phyloP scores from a whole-genome alignment of 2,888 invertebrate species.

The Ptilodon capucinus region DNA sequence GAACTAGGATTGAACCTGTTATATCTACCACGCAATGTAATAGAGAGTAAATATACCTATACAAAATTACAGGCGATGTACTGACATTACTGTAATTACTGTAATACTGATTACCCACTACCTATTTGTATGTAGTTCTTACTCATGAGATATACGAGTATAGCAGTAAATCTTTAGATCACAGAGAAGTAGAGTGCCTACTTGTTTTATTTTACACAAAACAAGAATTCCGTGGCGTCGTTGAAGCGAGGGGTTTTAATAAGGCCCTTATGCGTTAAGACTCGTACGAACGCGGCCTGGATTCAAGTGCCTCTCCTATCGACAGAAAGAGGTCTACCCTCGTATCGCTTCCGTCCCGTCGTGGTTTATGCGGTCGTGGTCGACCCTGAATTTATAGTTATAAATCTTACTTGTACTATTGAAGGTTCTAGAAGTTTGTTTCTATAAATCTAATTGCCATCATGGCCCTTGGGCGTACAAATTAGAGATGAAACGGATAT shows the following conservation, averaged over 20 bases:
- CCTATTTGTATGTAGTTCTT: too few species aligned
- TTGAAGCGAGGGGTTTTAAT: conserved; percentile 37
- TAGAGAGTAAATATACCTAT: too few species aligned
- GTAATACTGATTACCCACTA: too few species aligned
- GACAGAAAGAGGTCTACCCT: conserved; percentile 26
- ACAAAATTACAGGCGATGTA: too few species aligned
- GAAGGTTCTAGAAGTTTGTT: not conserved
- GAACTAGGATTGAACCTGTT: too few species aligned
- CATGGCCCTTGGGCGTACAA: too few species aligned
- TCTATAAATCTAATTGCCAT: too few species aligned
- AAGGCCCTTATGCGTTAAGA: conserved; percentile 33
- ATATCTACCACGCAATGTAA: too few species aligned
- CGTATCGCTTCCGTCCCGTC: conserved; percentile 26
- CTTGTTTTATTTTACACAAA: conserved; percentile 3
- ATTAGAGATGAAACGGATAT: too few species aligned
- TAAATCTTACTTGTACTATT: not conserved
- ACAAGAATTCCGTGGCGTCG: conserved; percentile 11
- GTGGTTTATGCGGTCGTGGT: conserved; percentile 12
- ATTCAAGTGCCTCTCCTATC: conserved; percentile 35
- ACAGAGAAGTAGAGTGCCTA: not conserved
- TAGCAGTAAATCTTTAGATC: not conserved
- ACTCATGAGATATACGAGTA: too few species aligned
- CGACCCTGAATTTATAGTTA: too few species aligned
- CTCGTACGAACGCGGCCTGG: conserved; percentile 32
- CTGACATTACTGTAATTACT: too few species aligned